Conservation (phyloP, 2,113 vertebrate species). For the Gracilinanus agilis region DNA sequence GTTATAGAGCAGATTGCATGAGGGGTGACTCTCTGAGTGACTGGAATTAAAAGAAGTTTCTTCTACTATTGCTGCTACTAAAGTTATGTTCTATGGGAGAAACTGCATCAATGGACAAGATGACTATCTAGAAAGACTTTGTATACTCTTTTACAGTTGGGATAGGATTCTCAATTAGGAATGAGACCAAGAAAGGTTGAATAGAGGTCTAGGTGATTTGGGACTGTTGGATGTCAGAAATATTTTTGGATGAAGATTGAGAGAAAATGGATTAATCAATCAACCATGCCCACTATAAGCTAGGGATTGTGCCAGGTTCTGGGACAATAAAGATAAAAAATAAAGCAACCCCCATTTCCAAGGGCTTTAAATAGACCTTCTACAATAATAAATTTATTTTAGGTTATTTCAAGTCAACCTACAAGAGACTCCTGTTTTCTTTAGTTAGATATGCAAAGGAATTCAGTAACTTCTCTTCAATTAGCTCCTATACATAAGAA, state of each 20-base stretch:
- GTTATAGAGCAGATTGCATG: background rate
- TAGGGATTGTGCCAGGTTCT: background rate
- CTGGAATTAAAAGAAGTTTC: background rate
- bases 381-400: background rate
- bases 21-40: background rate
- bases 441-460: background rate
- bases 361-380: background rate
- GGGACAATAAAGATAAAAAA: background rate
- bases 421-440: background rate
- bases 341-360: background rate
- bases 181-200: background rate
- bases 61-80: background rate
- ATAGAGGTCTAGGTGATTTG: background rate
- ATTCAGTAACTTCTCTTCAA: background rate
- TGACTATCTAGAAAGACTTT: background rate
- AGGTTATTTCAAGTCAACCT: background rate
- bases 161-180: background rate
- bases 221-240: background rate
- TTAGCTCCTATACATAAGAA: background rate
- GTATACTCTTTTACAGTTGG: background rate
- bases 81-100: background rate
- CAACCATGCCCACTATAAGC: background rate
- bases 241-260: background rate
- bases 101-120: background rate
- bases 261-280: background rate